Evolutionary conservation across 2,113 vertebrate species (phyloP).

Genomic region (Sturnira hondurensis): DNA sequence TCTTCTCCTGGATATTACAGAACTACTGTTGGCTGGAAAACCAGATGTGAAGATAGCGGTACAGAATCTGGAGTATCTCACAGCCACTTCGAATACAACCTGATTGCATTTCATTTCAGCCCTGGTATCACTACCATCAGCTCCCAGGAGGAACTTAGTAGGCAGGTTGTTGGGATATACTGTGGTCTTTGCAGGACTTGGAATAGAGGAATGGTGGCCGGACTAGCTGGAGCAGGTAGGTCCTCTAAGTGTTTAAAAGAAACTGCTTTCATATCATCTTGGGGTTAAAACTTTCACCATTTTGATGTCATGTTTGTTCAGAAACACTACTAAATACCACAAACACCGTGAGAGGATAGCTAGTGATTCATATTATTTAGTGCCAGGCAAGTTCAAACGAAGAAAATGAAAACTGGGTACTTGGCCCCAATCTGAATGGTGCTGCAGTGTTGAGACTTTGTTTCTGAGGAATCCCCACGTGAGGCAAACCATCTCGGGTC

Average conservation of each 20-base stretch:
- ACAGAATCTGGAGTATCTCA: not conserved
- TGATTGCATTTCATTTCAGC: not conserved
- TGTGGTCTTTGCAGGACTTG: not conserved
- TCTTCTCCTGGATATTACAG: not conserved
- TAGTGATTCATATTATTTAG: not conserved
- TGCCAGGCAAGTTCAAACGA: not conserved
- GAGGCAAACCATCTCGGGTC: not conserved
- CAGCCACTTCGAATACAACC: not conserved
- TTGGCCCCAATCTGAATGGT: not conserved
- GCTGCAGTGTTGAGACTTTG: not conserved
- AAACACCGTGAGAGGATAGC: not conserved
- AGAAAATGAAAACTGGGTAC: not conserved
- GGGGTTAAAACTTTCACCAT: not conserved
- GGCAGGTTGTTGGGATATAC: not conserved
- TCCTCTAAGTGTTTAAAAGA: not conserved
- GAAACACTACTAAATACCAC: not conserved
- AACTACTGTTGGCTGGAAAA: not conserved
- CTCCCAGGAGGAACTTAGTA: constrained; percentile 9
- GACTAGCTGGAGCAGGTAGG: not conserved
- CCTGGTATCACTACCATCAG: not conserved
- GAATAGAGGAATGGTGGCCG: not conserved
- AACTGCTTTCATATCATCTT: not conserved
- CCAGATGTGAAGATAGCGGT: not conserved
- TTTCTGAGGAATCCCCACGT: not conserved
- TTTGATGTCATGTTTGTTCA: not conserved